phyloP scores from a whole-genome alignment of 2,888 invertebrate genomes.

The Pseudoips prasinana region DNA sequence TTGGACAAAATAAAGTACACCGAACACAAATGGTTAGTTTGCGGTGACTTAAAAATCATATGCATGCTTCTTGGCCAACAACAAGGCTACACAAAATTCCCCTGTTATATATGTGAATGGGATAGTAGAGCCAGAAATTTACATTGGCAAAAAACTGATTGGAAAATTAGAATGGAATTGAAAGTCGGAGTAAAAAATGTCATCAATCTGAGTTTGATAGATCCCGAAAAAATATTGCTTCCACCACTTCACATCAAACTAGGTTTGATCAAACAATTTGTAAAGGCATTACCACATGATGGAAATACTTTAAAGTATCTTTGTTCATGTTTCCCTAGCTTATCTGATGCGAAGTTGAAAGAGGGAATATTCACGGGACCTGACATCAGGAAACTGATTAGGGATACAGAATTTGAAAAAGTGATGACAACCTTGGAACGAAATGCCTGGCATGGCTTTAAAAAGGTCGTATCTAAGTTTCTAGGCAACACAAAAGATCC shows the following conservation, averaged over 20 bases:
- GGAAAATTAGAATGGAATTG: not conserved
- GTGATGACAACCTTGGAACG: no score
- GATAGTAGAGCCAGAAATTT: not conserved
- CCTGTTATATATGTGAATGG: not conserved
- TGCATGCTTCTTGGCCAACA: not conserved
- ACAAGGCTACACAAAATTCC: not conserved
- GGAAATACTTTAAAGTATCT: no score
- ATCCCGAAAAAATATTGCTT: not conserved
- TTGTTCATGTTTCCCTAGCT: no score
- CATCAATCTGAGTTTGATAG: not conserved
- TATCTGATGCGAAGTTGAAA: no score
- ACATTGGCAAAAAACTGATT: not conserved
- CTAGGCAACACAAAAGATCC: no score
- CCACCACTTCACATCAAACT: not conserved
- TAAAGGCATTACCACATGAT: no score
- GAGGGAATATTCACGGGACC: no score
- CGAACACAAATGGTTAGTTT: not conserved
- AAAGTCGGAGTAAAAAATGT: not conserved
- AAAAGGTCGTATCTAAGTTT: no score
- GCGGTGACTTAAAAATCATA: constrained; percentile 1
- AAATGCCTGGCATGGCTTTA: no score
- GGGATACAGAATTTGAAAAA: no score
- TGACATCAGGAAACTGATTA: no score
- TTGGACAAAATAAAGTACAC: constrained; percentile 3
- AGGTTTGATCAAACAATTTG: not conserved